phyloP scores from a whole-genome alignment of 2,113 vertebrate genomes.

The Melanerpes aurifrons region DNA sequence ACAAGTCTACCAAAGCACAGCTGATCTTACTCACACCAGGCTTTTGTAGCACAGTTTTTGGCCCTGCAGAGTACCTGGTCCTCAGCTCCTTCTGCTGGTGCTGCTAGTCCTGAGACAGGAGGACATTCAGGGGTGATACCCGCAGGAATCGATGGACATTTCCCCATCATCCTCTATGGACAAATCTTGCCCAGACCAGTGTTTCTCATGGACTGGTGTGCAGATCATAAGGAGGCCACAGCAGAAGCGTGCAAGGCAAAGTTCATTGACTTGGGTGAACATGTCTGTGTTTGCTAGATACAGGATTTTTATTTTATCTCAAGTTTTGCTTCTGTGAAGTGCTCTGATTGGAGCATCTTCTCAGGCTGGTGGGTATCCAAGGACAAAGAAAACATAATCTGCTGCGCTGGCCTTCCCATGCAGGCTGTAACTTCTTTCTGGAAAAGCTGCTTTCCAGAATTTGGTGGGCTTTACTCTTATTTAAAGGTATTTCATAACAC shows the following conservation, averaged over 20 bases:
- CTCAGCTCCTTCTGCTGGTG: not conserved
- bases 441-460: not conserved
- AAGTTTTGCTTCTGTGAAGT: not conserved
- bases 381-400: not conserved
- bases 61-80: not conserved
- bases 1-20: not conserved
- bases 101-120: not conserved
- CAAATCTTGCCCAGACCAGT: not conserved
- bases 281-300: not conserved
- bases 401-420: not conserved
- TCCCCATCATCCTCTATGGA: not conserved
- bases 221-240: not conserved
- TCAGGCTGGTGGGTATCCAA: not conserved
- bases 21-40: not conserved
- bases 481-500: not conserved
- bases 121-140: not conserved
- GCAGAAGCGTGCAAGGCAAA: not conserved
- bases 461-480: not conserved
- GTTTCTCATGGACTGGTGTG: not conserved
- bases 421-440: not conserved
- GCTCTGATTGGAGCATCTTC: not conserved
- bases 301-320: not conserved
- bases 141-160: rapidly evolving
- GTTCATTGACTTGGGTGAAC: not conserved
- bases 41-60: not conserved